phyloP scores from a whole-genome alignment of 1,140 invertebrate genomes.

The Atta cephalotes region DNA sequence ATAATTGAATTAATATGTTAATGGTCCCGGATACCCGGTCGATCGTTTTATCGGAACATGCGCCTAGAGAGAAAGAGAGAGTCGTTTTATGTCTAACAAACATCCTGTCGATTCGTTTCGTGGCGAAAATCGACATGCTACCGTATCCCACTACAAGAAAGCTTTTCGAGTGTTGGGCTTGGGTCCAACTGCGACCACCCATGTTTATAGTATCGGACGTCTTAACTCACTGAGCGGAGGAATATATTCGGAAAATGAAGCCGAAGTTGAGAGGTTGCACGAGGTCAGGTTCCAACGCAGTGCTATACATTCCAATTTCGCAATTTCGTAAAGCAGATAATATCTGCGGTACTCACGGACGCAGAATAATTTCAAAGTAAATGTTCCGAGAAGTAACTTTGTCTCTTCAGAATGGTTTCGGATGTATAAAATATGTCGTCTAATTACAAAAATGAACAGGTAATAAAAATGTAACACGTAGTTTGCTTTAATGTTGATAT shows the following conservation, averaged over 20 bases:
- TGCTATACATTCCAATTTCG: constrained; percentile 49
- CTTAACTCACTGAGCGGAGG: constrained; percentile 73
- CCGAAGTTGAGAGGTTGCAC: constrained; percentile 70
- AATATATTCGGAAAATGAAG: constrained; percentile 60
- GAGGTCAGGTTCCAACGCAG: constrained; percentile 66
- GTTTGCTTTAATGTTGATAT: background rate
- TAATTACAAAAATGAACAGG: background rate
- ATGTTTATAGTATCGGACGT: constrained; percentile 77
- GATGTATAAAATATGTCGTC: background rate
- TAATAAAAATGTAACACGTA: background rate
- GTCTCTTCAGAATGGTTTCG: background rate
- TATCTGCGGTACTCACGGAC: constrained; percentile 25
- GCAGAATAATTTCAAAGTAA: constrained; percentile 8
- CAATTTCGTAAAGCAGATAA: constrained; percentile 56
- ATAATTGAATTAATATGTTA: constrained; percentile 66
- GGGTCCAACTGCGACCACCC: constrained; percentile 66
- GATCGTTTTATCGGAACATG: constrained; percentile 45
- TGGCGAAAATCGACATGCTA: constrained; percentile 68
- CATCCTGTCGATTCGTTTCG: constrained; percentile 47
- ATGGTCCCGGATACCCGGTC: constrained; percentile 40
- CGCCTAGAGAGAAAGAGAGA: constrained; percentile 7
- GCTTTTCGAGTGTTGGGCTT: constrained; percentile 69
- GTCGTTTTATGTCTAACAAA: constrained; percentile 67
- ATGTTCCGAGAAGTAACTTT: background rate
- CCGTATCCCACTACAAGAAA: constrained; percentile 68